Base-by-base conservation (phyloP, 2,888 invertebrate species). In the Cenopis cana region DNA sequence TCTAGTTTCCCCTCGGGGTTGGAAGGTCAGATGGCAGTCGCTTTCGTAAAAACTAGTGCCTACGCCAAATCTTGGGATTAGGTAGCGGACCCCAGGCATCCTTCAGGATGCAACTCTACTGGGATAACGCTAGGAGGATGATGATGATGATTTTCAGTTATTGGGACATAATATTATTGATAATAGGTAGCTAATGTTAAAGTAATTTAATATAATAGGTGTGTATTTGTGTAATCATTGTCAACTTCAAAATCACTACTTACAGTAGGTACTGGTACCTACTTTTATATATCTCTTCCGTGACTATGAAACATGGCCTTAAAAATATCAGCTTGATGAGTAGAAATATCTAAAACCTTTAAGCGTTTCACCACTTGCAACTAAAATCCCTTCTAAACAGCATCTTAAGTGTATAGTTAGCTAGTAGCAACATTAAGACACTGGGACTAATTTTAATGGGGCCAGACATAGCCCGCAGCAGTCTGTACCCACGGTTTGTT, bases 381-480 rank as follows among this genome's bases (percentile, higher is more conserved):
- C 65, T 9, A 56, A 2, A 29, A 38, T 55, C 41, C 41, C n/a
- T 41, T 24, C 29, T 5, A 20, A 18, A 12, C 33, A 29, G 33
- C 20, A 59, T 36, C 68, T 29, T 20, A 69, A 56, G 55, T 24
- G 4, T 60, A 67, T 61, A 70, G 24, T 33, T 29, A 65, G 52
- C 55, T 49, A n/a, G n/a, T n/a, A n/a, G n/a, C n/a, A n/a, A 71
- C 71, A 61, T 50, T 61, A 67, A 71, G 71, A 71, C 49, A 60
- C 20, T 20, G 49, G 49, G 65, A 71, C 50, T 71, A 71, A 71
- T 66, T 67, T 61, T 55, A 78, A 80, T 80, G 78, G 74, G 76
- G 75, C 77, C 79, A 79, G 78, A 76, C 78, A 70, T 75, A 73
- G 75, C 76, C 74, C 74, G 72, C 62, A 66, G 75, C 67, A 14